Base-by-base conservation (phyloP, 2,888 invertebrate species). In the Hermaeophaga mercurialis region DNA sequence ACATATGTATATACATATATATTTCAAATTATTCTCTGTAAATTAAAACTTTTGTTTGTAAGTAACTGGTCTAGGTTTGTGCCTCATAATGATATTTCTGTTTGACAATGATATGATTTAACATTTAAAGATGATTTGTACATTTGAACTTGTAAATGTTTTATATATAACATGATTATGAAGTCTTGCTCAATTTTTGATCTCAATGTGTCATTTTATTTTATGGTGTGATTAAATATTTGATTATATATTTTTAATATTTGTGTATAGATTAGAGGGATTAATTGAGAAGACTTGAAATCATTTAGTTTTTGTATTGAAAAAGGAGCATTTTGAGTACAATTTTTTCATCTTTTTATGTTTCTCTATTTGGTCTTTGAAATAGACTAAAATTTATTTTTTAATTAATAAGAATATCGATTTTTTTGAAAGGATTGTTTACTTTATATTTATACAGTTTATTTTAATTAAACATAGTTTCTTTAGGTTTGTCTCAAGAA, bases 281-380 rank as follows among this genome's bases (percentile, higher is more conserved):
- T 19, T 43, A 8, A 3, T 52, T 39, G 41, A 33, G 19, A 22
- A 3, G 34, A 44, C 15, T 15, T 19, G 17, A 44, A 44, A 43
- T 38, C 26, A 9, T 18, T 14, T 26, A 28, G 44, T 49, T 43
- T 44, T 33, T 50, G 19, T 48, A 50, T 54, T 56, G 43, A 39
- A 50, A n/a, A 52, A 50, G 39, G 61, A 59, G 61, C 61, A 61
- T 61, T 56, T 56, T 47, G 58, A 61, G 61, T 61, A 61, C 61
- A 61, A 61, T 31, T 61, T 58, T 54, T 61, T 56, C 58, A 61
- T 58, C 61, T 61, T 58, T 58, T 49, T 14, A 58, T 61, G 61
- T 61, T 52, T 44, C n/a, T 57, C 58, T 61, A 41, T 56, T 50
- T 41, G 22, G 49, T 54, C 36, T 45, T 24, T 33, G 7, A 44